Evolutionary conservation across 2,888 invertebrate species (phyloP), one percentile per base, ranked within the genome.

Genomic region (Loripinus fragilis): DNA sequence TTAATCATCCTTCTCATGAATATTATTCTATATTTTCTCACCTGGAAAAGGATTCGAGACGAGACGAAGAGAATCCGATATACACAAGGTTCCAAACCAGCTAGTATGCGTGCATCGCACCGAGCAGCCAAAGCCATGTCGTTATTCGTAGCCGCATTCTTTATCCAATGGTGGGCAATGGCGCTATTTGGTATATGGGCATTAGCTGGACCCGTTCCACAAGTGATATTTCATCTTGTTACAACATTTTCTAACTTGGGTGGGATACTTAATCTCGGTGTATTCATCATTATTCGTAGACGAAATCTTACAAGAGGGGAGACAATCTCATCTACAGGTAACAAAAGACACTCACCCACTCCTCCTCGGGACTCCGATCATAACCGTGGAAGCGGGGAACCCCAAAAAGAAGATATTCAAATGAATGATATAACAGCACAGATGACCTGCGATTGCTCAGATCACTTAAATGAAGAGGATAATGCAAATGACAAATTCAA

Each of bases 141-240:
- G 2, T 30, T 78, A 23, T 75, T 78, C 15, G 78, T 78, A 0
- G 45, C 50, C 35, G 78, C 71, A 0, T 78, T 74, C 35, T 75
- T 78, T 35, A 71, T 74, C 1, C 78, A 78, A 38, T 78, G 78
- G 78, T 74, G 71, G 68, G 42, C 74, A 0, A 52, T 71, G 17
- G 74, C 64, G 8, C 30, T 76, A 2, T 76, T 65, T 30, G 76
- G 76, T 10, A 52, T 67, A 0, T 76, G 76, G 76, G 48, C 45
- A n/a, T 35, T 70, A 23, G 30, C 64, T 15, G 75, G 38, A 20
- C 52, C 30, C 8, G 75, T 71, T 5, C 75, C 70, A n/a, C 48
- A 64, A 2, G 52, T 55, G 1, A 45, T 76, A 23, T 60, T 76
- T 28, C 52, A 71, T 3, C 42, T 65, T 20, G 70, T 70, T 12